Evolutionary conservation across 2,888 invertebrate species (phyloP), one percentile per base, ranked within the genome.

Genomic region (Athalia cordata): DNA sequence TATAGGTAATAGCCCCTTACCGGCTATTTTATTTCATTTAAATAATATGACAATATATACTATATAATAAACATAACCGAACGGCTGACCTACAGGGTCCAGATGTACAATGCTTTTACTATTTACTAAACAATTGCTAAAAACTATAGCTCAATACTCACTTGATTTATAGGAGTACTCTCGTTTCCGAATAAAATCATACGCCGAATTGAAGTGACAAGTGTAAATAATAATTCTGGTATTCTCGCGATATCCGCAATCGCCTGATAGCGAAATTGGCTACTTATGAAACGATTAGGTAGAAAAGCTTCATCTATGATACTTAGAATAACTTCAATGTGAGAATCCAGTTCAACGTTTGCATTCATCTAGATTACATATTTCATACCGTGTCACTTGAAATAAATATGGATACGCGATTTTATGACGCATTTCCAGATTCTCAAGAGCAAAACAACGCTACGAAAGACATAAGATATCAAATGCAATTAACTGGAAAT

Each of bases 21-120:
- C 62, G 50, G 49, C 75, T 75, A 75, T 75, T 62, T 61, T 75
- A 75, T 62, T 75, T 64, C 50, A 52, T 75, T 81, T 80, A 81
- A 83, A 84, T 85, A 85, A 80, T 83, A 79, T 82, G 77, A 85
- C 50, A 75, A 89, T 88, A 88, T 88, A 88, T 87, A 88, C 87
- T 87, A 88, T 88, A 88, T 88, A 83, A 86, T 87, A 89, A 89
- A 89, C 87, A 87, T 86, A 89, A 89, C 87, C 85, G 81, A 84
- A 82, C 82, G 80, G 81, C 81, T 79, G 78, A 61, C 80, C 79
- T 77, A 77, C 77, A 79, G 72, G 80, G 64, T 77, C 57, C 74
- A 47, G 76, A 29, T 76, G 65, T 70, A 78, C 62, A 64, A 77
- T 78, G 72, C 76, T 79, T 79, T 79, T 80, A 79, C 78, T 81